Base-by-base conservation (phyloP, 2,113 vertebrate species). In the Corydoras maculifer region DNA sequence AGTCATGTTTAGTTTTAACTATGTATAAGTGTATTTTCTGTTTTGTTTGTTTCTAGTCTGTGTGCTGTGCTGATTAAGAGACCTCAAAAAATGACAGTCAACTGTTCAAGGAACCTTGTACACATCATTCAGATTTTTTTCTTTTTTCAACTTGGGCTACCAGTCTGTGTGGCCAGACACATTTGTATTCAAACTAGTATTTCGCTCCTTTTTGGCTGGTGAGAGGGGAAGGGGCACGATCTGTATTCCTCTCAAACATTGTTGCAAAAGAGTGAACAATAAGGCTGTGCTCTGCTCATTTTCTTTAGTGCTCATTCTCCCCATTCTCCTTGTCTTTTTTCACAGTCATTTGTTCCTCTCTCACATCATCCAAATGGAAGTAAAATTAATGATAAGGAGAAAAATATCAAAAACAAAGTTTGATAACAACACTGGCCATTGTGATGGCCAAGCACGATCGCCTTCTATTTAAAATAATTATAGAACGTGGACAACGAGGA, bases 401-500 rank as follows among this genome's bases (percentile, higher is more conserved):
- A 43, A 43, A 43, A 43, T 43, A 43, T 43, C 35, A 43, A 43
- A 43, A 43, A 43, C 35, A 43, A 8, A 43, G 35, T 43, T 43
- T 2, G 35, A 43, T 43, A 43, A 43, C 35, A 43, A 43, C 35
- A 43, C 35, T 43, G 68, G 73, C 70, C 75, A 69, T 71, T 53
- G 43, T 31, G 51, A 73, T 11, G 7, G 35, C 35, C 35, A 43
- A 43, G 35, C 35, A 43, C 35, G 11, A 74, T 78, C 67, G 76
- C 65, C 13, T 58, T 78, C 75, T 62, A 29, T 54, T 57, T 73
- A 78, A 74, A 86, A 86, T 80, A 86, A 71, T 71, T 76, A 69
- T 77, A 81, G 80, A 81, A 75, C 72, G 84, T 75, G 84, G 79
- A 83, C 81, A 82, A 75, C 83, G 83, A 77, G 25, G 72, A 77